Conservation (phyloP, 2,113 vertebrate species). For the Craseonycteris thonglongyai region DNA sequence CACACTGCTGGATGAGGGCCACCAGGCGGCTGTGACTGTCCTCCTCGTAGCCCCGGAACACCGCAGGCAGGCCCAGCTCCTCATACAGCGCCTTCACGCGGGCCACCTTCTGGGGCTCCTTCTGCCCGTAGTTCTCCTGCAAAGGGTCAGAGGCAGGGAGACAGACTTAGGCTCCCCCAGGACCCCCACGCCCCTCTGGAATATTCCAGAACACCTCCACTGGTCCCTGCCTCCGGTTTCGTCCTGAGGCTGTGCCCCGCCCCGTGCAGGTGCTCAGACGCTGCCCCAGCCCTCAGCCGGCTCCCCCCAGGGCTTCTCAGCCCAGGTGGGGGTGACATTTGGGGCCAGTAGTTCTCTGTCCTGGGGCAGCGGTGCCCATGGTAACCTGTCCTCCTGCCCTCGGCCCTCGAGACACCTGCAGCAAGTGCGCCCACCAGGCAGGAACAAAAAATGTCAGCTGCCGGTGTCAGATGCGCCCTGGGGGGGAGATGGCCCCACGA, state of each 20-base stretch:
- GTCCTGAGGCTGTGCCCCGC: too few species aligned
- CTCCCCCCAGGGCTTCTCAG: background rate
- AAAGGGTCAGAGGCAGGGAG: background rate
- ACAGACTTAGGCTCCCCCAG: background rate
- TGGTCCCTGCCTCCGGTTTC: background rate
- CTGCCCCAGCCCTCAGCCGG: background rate
- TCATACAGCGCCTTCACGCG: slow-evolving; percentile 90
- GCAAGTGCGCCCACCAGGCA: background rate
- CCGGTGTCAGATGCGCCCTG: too few species aligned
- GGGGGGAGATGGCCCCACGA: too few species aligned
- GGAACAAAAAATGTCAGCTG: too few species aligned
- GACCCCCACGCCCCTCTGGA: background rate
- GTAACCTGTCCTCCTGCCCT: background rate
- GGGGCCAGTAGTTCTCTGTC: too few species aligned
- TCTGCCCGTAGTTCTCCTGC: slow-evolving; percentile 87
- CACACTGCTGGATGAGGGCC: slow-evolving; percentile 81
- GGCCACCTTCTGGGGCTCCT: slow-evolving; percentile 84
- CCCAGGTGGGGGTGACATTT: background rate
- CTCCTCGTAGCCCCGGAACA: slow-evolving; percentile 86
- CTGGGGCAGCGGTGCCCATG: background rate
- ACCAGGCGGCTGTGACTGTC: slow-evolving; percentile 86
- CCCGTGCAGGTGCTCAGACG: background rate
- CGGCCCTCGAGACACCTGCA: background rate
- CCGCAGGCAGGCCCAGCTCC: slow-evolving; percentile 77
- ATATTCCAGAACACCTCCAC: background rate